phyloP scores from a whole-genome alignment of 2,797 vertebrate genomes.

The Lepus townsendii region DNA sequence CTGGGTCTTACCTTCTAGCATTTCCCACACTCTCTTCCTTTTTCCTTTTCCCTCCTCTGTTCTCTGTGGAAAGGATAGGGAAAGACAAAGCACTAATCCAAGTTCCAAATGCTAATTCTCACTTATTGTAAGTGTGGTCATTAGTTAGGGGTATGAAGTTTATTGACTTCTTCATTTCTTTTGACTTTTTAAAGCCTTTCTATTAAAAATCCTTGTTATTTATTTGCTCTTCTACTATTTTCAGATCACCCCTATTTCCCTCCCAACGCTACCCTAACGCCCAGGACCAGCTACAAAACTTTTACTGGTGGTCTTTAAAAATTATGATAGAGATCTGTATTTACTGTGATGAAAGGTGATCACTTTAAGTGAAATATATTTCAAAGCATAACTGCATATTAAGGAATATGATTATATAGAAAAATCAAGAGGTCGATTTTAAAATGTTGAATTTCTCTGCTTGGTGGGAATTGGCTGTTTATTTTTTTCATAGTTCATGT shows the following conservation, averaged over 20 bases:
- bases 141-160: background rate
- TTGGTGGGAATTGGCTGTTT: background rate
- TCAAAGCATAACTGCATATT: conserved; percentile 33
- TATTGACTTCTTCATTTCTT: background rate
- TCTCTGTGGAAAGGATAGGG: background rate
- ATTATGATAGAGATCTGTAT: background rate
- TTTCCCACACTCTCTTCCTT: background rate
- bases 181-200: background rate
- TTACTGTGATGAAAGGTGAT: conserved; percentile 39
- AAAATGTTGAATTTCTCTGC: conserved; percentile 14
- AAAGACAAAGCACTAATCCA: background rate
- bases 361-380: conserved; percentile 26
- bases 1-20: background rate
- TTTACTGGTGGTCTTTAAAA: conserved; percentile 31
- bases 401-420: background rate
- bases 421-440: conserved; percentile 27
- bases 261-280: background rate
- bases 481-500: background rate
- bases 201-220: conserved; percentile 3
- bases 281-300: background rate
- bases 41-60: background rate
- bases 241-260: conserved; percentile 1
- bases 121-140: background rate
- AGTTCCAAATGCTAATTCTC: background rate
- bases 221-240: conserved; percentile 10